Base-by-base conservation (phyloP, 2,888 invertebrate species). In the Agrotis clavis region DNA sequence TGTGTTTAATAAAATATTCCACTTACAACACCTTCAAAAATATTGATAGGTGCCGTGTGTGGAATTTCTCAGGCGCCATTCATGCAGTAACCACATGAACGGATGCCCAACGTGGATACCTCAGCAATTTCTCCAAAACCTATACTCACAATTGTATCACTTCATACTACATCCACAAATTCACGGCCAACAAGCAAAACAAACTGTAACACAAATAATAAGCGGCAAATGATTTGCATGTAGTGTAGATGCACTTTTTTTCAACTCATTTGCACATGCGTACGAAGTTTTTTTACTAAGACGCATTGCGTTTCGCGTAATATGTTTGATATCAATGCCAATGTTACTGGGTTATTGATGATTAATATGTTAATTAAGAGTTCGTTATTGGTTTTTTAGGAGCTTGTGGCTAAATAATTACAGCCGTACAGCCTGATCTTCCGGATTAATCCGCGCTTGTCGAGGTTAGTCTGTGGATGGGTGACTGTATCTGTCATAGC, bases 161-260 rank as follows among this genome's bases (percentile, higher is more conserved):
- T 61, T 35, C 19, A 48, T 25, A 71, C 50, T 50, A 47, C 16
- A 47, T 19, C 48, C 4, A 60, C 21, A 47, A 62, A 79, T 71
- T 73, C 78, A 77, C 73, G 68, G 78, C 61, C 35, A 69, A 1
- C 41, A 9, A 63, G 45, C 16, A 64, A 50, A 61, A 13, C 50
- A 13, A 14, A 25, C 41, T 61, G 14, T 53, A 76, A 77, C 35
- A 41, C 56, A 25, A 47, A 61, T 65, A 65, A 66, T 47, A 65
- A 68, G 3, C 41, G 11, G 59, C 30, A 1, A 69, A 73, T 65
- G 53, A 82, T 81, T 81, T 82, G 75, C 83, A 82, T 82, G 51
- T 25, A 48, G 78, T 65, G 41, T 78, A 60, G 30, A 78, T 54
- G 21, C 47, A 70, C 25, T 64, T 81, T 82, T 71, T 78, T 79